A percentile compares a stretch with the other conserved stretches of the same genome.
Conservation (phyloP, 2,888 invertebrate species). For the Argyresthia albistria region DNA sequence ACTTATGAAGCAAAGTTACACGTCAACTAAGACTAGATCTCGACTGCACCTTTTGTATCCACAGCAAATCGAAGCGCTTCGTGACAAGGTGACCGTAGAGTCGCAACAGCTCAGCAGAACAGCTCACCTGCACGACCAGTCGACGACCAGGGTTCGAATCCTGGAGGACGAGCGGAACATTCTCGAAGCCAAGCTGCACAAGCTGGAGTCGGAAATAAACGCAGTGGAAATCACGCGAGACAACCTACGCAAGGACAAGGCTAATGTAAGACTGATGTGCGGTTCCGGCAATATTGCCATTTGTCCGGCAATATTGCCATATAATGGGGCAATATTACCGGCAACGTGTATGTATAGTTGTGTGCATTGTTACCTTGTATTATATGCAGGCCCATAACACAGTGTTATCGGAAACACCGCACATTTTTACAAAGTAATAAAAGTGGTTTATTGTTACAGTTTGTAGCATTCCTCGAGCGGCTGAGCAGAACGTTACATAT, state of each 20-base stretch:
- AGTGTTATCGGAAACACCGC: too few species aligned
- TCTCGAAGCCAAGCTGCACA: constrained; percentile 82
- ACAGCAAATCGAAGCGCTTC: constrained; percentile 82
- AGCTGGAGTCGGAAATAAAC: constrained; percentile 84
- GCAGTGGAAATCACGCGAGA: constrained; percentile 81
- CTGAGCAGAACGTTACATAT: constrained; percentile 87
- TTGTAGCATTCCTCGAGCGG: constrained; percentile 87
- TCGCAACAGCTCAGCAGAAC: constrained; percentile 80
- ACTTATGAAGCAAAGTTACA: too few species aligned
- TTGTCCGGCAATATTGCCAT: too few species aligned
- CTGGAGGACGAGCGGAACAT: constrained; percentile 84
- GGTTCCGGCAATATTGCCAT: too few species aligned
- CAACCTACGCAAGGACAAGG: constrained; percentile 81
- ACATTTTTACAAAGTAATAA: too few species aligned
- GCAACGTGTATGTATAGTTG: too few species aligned
- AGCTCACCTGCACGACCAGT: constrained; percentile 77
- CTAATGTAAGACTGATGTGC: constrained; percentile 81
- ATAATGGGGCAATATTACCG: too few species aligned
- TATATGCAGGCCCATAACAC: too few species aligned
- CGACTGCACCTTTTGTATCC: neutral
- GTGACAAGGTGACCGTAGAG: constrained; percentile 82
- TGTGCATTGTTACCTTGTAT: too few species aligned
- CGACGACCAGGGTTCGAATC: constrained; percentile 74
- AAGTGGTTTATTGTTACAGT: constrained; percentile 46
- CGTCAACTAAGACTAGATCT: too few species aligned